phyloP scores from a whole-genome alignment of 2,113 vertebrate species.

The Pterophyllum scalare region DNA sequence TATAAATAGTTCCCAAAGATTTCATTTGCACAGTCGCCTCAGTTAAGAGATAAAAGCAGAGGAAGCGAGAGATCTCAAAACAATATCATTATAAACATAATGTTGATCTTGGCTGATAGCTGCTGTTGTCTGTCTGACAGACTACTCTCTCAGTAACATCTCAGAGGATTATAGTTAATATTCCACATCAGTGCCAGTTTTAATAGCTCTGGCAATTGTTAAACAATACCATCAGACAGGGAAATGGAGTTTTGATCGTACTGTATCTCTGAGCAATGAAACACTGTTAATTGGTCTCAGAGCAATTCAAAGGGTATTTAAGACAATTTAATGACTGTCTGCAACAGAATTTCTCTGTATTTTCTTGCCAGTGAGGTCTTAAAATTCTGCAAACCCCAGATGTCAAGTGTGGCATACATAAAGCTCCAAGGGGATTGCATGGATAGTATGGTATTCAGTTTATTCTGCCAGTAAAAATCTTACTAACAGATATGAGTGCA shows the following conservation, averaged over 20 bases:
- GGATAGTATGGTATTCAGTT: neutral
- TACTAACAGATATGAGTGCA: neutral
- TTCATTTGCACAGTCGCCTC: neutral
- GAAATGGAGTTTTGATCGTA: slow-evolving; percentile 41
- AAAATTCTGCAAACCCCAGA: neutral
- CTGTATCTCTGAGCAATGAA: slow-evolving; percentile 39
- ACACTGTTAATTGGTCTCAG: slow-evolving; percentile 47
- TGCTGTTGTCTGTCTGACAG: slow-evolving; percentile 44
- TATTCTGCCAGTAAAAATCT: neutral
- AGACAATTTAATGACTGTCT: slow-evolving; percentile 35
- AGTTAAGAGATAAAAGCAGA: neutral
- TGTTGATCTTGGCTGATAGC: slow-evolving; percentile 38
- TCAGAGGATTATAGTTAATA: slow-evolving; percentile 50
- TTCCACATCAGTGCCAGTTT: slow-evolving; percentile 48
- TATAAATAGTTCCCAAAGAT: slow-evolving; percentile 12
- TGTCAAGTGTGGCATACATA: neutral
- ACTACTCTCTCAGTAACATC: slow-evolving; percentile 45
- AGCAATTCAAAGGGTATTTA: slow-evolving; percentile 36
- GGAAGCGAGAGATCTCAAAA: slow-evolving; percentile 1
- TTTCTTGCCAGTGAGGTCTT: neutral
- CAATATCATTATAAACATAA: slow-evolving; percentile 35
- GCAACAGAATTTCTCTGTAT: neutral
- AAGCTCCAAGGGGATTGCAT: neutral
- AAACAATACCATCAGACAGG: slow-evolving; percentile 52
- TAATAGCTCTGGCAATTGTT: slow-evolving; percentile 48